Percentiles rank a stretch among this genome's conserved stretches.
These are phyloP conservation scores for Trichopoda pennipes DNA, from an alignment of 2,888 invertebrate genomes.

Conservation along the genomic window DNA sequence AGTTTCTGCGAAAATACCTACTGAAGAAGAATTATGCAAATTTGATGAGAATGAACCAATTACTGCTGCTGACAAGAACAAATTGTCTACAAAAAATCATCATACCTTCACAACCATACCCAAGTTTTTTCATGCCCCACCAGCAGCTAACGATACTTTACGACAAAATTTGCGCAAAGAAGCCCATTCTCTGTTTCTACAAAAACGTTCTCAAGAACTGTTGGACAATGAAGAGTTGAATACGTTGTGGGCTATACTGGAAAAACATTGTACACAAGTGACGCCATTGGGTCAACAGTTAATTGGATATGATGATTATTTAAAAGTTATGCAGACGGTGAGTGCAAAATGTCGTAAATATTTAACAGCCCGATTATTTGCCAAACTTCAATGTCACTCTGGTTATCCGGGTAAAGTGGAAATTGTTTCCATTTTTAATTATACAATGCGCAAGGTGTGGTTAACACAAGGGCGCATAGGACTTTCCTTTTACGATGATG, in stretches of 20 bases:
- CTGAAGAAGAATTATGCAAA: conserved; percentile 70
- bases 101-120: conserved; percentile 84
- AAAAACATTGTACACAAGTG: conserved; percentile 88
- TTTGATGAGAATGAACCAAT: conserved; percentile 69
- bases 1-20: conserved; percentile 69
- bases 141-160: conserved; percentile 88
- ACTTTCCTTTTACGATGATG: conserved; percentile 94
- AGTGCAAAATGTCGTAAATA: conserved; percentile 89
- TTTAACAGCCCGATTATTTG: conserved; percentile 92
- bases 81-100: conserved; percentile 63
- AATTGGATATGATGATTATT: conserved; percentile 92
- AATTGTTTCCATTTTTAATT: conserved; percentile 95
- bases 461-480: conserved; percentile 96
- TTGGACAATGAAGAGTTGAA: conserved; percentile 93
- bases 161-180: conserved; percentile 93
- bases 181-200: conserved; percentile 92
- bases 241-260: conserved; percentile 91
- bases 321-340: conserved; percentile 88
- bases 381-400: conserved; percentile 92
- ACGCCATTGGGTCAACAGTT: conserved; percentile 89
- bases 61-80: not conserved
- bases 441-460: conserved; percentile 97
- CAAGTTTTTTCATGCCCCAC: conserved; percentile 88
- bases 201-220: conserved; percentile 90
- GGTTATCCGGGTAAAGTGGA: conserved; percentile 90